Base-by-base conservation (phyloP, 2,113 vertebrate species). In the Isichthys henryi region DNA sequence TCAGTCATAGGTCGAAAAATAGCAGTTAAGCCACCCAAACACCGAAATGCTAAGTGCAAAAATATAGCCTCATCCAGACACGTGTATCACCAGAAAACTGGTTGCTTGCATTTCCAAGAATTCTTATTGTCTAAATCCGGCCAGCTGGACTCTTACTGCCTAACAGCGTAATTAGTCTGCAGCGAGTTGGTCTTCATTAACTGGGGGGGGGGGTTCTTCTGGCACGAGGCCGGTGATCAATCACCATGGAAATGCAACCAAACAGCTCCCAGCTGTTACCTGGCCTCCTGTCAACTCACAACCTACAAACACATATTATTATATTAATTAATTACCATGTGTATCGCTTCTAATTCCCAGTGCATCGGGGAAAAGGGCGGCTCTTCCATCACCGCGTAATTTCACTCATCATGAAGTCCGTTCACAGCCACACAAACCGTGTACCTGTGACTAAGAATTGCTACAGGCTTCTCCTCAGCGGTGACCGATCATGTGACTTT, bases 251-350 rank as follows among this genome's bases (percentile, higher is more conserved):
- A 80, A 80, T 43, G 74, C 74, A 80, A 35, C 74, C 35, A 80
- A 80, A 80, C 74, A 80, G 35, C 4, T 80, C 31, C 74, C 74
- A 80, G 74, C 74, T 80, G 35, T 43, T 80, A 80, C 74, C 17
- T 43, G 74, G 74, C 74, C 74, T 80, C 35, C 74, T 80, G 74
- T 80, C 74, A 80, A 39, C 74, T 39, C 13, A n/a, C 74, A 39
- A 43, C 74, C 35, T 80, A 80, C 74, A 80, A 80, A 80, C 74
- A 80, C 74, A 70, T 70, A 70, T 70, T 31, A 70, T 70, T 70
- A 70, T 70, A 70, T 70, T 70, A 70, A 70, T 80, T 80, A 43
- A 80, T 80, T 80, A 43, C 74, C 62, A 70, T 11, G 10, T 70
- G 62, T 70, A 70, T 70, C 3, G 62, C 62, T 13, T 4, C 10